Percentiles rank a stretch among this genome's conserved stretches.
phyloP scores from a whole-genome alignment of 2,888 invertebrate genomes.

The Dasysyrphus albostriatus region DNA sequence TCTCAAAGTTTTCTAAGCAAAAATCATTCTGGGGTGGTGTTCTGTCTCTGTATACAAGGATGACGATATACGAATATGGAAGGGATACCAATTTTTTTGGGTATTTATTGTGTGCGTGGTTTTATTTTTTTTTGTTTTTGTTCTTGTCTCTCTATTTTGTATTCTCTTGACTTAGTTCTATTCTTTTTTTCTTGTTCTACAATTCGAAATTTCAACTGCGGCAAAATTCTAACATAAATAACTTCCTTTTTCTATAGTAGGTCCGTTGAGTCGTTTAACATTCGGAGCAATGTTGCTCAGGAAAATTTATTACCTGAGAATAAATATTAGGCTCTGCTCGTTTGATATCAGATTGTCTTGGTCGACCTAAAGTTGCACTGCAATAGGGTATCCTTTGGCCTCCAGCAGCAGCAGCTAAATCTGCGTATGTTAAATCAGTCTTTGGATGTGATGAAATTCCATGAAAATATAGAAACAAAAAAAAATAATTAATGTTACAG shows the following conservation, averaged over 20 bases:
- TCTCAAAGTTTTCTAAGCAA: constrained; percentile 40
- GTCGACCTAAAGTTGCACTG: constrained; percentile 83
- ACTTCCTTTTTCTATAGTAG: background rate
- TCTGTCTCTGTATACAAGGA: background rate
- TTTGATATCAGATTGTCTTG: constrained; percentile 82
- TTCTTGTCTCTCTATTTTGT: background rate
- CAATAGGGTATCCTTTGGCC: constrained; percentile 82
- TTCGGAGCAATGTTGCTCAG: constrained; percentile 80
- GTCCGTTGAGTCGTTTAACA: constrained; percentile 58
- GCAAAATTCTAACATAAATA: constrained; percentile 55
- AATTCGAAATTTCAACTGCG: constrained; percentile 50
- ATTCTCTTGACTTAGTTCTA: constrained; percentile 47
- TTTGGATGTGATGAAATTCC: constrained; percentile 64
- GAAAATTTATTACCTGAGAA: constrained; percentile 84
- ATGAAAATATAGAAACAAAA: background rate
- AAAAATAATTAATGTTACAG: background rate
- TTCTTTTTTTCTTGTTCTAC: constrained; percentile 60
- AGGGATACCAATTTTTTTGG: background rate
- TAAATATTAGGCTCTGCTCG: constrained; percentile 84
- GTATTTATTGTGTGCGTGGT: constrained; percentile 41
- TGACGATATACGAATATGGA: too few relatives aligned
- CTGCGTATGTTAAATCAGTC: constrained; percentile 83
- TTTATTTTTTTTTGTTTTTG: too few relatives aligned
- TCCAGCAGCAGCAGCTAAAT: constrained; percentile 78
- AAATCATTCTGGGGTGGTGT: constrained; percentile 69